Evolutionary conservation across 2,797 vertebrate genomes (phyloP), one percentile per base, ranked within the genome.

Genomic region (Mionectes olivaceus): DNA sequence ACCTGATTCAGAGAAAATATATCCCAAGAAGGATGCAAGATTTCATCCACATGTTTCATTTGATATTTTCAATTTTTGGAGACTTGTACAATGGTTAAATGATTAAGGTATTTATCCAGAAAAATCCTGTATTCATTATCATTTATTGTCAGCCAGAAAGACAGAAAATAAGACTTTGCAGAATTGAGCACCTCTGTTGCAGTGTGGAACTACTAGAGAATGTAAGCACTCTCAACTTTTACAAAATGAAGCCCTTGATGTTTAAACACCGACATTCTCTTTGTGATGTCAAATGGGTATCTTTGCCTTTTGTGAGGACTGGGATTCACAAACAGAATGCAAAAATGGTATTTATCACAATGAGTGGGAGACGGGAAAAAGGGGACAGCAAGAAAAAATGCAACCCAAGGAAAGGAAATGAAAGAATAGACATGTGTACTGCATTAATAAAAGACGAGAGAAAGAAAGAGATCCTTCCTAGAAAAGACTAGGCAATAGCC

Each of bases 331-430:
- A 96, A 94, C 90, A 96, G 74, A 94, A 94, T 87, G 88, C 74
- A 94, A 91, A 95, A 88, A 69, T 37, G 28, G 67, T 76, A 94
- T 95, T 96, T 95, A 90, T 91, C 83, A 84, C 83, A 91, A 63
- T 49, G 44, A 94, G 43, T 23, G 28, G 21, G 59, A 88, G 73
- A 84, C 0, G 0, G 87, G 82, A 32, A 83, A 75, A 89, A 73
- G 56, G n/a, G 28, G 87, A 90, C 59, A 83, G 76, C 8, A 65
- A 82, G 73, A 32, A 83, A 89, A 96, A 91, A 47, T 18, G 55
- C 74, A 84, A 56, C 43, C 76, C 55, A 79, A 57, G 76, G 59
- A 71, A 91, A 71, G 44, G 65, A 86, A 95, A 78, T 65, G 53
- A 78, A 95, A 92, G 52, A 78, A 69, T 84, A 81, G 61, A 86